Evolutionary conservation across 2,888 invertebrate species (phyloP).

Genomic region (Atrina japonica): DNA sequence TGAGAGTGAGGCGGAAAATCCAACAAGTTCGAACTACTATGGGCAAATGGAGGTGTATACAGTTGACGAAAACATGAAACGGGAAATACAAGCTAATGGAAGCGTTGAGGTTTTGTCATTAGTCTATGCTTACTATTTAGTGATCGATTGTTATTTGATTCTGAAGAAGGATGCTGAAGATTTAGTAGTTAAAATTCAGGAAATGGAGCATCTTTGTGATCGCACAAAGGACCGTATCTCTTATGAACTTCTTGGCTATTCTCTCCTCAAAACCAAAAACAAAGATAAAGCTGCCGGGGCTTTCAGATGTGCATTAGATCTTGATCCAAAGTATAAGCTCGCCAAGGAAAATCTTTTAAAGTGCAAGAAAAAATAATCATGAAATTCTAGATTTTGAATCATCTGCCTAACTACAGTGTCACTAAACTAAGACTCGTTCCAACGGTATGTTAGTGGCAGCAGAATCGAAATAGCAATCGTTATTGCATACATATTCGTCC

Average conservation of each 20-base stretch:
- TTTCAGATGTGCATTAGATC: slow-evolving; percentile 47
- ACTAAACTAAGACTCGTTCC: too few species aligned
- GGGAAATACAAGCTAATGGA: slow-evolving; percentile 53
- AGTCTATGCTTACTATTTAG: slow-evolving; percentile 51
- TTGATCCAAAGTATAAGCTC: slow-evolving; percentile 47
- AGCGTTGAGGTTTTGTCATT: slow-evolving; percentile 54
- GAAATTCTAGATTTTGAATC: neutral
- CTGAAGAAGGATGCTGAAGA: slow-evolving; percentile 50
- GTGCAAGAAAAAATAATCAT: slow-evolving; percentile 18
- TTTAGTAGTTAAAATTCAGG: slow-evolving; percentile 44
- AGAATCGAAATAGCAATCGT: too few species aligned
- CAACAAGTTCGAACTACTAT: slow-evolving; percentile 59
- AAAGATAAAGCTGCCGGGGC: slow-evolving; percentile 50
- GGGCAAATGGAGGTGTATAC: slow-evolving; percentile 58
- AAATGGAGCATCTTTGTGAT: slow-evolving; percentile 50
- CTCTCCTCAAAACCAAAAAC: slow-evolving; percentile 50
- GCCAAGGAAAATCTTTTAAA: slow-evolving; percentile 44
- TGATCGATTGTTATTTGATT: slow-evolving; percentile 53
- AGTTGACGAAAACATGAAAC: slow-evolving; percentile 53
- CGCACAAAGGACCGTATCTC: slow-evolving; percentile 48
- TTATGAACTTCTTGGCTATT: slow-evolving; percentile 54
- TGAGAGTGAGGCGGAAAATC: slow-evolving; percentile 51
- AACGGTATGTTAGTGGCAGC: too few species aligned
- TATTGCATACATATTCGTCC: too few species aligned
- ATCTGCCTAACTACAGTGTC: too few species aligned